Conservation (phyloP, 92 coral and sea anemone species). For the Porites lobata region DNA sequence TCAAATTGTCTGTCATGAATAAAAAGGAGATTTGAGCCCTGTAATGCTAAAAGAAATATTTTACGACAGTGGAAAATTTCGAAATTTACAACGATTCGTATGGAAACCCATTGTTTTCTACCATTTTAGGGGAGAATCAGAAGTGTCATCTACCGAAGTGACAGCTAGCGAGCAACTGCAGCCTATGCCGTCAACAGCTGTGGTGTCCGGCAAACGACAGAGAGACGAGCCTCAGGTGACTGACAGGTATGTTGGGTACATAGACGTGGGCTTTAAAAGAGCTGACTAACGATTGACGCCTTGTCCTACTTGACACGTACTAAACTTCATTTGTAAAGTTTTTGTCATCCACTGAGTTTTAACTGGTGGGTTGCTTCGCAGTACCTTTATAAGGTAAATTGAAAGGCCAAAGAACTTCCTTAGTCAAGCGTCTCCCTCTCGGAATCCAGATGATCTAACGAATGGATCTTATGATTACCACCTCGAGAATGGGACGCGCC, state of each 20-base stretch:
- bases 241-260: constrained; percentile 58
- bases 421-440: background rate
- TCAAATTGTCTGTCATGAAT: too few relatives aligned
- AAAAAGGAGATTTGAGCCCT: too few relatives aligned
- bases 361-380: background rate
- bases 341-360: too few relatives aligned
- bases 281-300: too few relatives aligned
- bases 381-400: too few relatives aligned
- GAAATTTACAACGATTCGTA: too few relatives aligned
- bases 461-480: background rate
- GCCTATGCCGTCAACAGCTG: constrained; percentile 52
- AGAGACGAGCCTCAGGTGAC: constrained; percentile 75
- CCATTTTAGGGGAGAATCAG: constrained; percentile 47
- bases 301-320: too few relatives aligned
- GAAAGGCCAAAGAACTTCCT: background rate
- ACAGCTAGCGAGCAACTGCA: constrained; percentile 36
- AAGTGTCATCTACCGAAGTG: constrained; percentile 59
- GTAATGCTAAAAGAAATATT: too few relatives aligned
- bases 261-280: background rate
- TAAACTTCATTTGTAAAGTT: too few relatives aligned
- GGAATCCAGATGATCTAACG: background rate
- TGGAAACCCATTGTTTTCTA: too few relatives aligned
- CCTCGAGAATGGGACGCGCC: background rate
- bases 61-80: too few relatives aligned
- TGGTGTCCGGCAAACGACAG: constrained; percentile 79